Percentiles rank a stretch among this genome's conserved stretches.
Conservation (phyloP, 2,113 vertebrate genomes). For the Boulengeromyrus knoepffleri region DNA sequence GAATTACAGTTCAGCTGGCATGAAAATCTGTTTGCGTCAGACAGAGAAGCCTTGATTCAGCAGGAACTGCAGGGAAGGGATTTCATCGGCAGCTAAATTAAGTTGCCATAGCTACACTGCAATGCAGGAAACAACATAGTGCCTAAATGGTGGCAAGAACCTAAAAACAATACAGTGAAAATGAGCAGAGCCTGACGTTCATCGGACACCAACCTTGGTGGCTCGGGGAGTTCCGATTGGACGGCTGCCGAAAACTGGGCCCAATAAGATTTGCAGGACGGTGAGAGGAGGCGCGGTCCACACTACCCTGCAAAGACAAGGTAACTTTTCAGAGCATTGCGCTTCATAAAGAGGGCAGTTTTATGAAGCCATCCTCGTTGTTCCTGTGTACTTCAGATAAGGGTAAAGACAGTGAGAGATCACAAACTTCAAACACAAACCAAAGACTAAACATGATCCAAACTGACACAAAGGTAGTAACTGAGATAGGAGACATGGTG, state of each 20-base stretch:
- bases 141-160: not conserved
- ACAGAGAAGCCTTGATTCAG: not conserved
- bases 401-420: not conserved
- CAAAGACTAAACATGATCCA: not conserved
- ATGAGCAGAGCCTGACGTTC: not conserved
- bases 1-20: not conserved
- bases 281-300: slow-evolving; percentile 69
- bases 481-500: not conserved
- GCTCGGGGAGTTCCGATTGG: slow-evolving; percentile 60
- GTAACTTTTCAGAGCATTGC: not conserved
- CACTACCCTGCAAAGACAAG: slow-evolving; percentile 67
- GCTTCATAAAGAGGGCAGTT: not conserved
- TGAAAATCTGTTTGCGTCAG: not conserved
- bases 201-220: slow-evolving; percentile 68
- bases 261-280: slow-evolving; percentile 63
- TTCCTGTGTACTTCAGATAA: not conserved
- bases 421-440: not conserved
- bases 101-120: not conserved
- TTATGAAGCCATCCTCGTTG: not conserved
- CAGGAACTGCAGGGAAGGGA: not conserved
- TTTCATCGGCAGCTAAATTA: not conserved
- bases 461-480: not conserved
- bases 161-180: not conserved
- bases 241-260: slow-evolving; percentile 62
- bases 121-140: not conserved